These are phyloP conservation scores for Sander vitreus DNA, from an alignment of 2,113 vertebrate genomes.

Conservation along the genomic window DNA sequence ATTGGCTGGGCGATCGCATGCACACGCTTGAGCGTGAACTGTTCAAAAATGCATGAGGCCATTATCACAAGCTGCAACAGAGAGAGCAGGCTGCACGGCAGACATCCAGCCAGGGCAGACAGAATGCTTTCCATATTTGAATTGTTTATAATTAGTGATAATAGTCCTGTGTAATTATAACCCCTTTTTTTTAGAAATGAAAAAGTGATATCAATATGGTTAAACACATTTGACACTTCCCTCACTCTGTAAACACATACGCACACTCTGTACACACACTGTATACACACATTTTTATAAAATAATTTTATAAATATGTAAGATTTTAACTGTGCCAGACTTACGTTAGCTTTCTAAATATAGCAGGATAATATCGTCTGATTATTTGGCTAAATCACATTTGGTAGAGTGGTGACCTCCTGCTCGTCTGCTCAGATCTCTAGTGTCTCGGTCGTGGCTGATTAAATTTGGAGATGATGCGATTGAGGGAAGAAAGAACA, in stretches of 20 bases:
- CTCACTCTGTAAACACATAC: neutral
- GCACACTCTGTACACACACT: neutral
- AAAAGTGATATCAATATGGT: neutral
- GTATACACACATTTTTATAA: neutral
- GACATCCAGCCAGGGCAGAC: neutral
- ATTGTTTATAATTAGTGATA: constrained; percentile 21
- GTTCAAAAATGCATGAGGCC: neutral
- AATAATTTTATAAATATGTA: neutral
- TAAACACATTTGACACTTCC: neutral
- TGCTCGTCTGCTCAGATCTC: constrained; percentile 16
- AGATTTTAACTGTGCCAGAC: neutral
- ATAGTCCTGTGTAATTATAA: constrained; percentile 3
- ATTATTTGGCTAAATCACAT: constrained; percentile 37
- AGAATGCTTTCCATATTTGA: constrained; percentile 21
- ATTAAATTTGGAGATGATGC: constrained; percentile 11
- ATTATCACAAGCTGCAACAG: neutral
- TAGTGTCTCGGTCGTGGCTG: neutral
- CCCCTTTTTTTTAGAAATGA: neutral
- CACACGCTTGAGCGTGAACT: too few relatives aligned
- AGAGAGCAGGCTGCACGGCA: neutral
- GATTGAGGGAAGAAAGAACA: constrained; percentile 26
- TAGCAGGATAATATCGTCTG: constrained; percentile 9
- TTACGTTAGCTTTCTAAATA: neutral
- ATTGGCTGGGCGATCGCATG: too few relatives aligned
- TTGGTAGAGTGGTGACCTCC: constrained; percentile 26